These are phyloP conservation scores for Plutella xylostella DNA, from an alignment of 2,888 invertebrate species.

Conservation along the genomic window DNA sequence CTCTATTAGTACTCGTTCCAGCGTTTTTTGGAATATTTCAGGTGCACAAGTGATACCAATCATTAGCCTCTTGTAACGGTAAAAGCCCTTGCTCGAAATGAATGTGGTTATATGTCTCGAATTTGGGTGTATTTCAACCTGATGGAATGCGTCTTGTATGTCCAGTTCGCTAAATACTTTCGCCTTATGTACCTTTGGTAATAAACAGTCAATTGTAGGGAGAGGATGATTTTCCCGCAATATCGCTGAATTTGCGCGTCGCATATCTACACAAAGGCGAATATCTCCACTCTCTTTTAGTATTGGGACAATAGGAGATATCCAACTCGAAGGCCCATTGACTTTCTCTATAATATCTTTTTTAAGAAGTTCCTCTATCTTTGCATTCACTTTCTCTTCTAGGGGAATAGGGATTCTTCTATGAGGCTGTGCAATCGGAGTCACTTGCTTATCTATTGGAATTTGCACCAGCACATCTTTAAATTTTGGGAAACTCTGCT, in stretches of 20 bases:
- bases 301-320: slow-evolving; percentile 29
- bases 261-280: slow-evolving; percentile 23
- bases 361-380: slow-evolving; percentile 21
- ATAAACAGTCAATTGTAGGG: slow-evolving; percentile 22
- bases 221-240: slow-evolving; percentile 18
- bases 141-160: slow-evolving; percentile 30
- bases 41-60: slow-evolving; percentile 32
- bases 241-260: slow-evolving; percentile 30
- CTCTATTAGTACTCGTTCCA: slow-evolving; percentile 16
- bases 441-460: not conserved
- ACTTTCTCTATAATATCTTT: slow-evolving; percentile 29
- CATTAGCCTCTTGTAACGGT: slow-evolving; percentile 32
- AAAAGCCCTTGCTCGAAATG: slow-evolving; percentile 21
- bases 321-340: slow-evolving; percentile 25
- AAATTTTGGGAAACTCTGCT: slow-evolving; percentile 1
- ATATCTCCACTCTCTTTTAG: slow-evolving; percentile 22
- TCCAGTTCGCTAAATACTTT: not conserved
- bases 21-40: slow-evolving; percentile 22
- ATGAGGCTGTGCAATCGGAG: slow-evolving; percentile 3
- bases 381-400: slow-evolving; percentile 6
- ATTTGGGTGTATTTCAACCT: slow-evolving; percentile 26
- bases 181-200: slow-evolving; percentile 11
- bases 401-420: slow-evolving; percentile 2
- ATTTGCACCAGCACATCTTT: slow-evolving; percentile 1
- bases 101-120: slow-evolving; percentile 35